These are phyloP conservation scores for Aramus guarauna DNA, from an alignment of 2,113 vertebrate species.

Conservation along the genomic window DNA sequence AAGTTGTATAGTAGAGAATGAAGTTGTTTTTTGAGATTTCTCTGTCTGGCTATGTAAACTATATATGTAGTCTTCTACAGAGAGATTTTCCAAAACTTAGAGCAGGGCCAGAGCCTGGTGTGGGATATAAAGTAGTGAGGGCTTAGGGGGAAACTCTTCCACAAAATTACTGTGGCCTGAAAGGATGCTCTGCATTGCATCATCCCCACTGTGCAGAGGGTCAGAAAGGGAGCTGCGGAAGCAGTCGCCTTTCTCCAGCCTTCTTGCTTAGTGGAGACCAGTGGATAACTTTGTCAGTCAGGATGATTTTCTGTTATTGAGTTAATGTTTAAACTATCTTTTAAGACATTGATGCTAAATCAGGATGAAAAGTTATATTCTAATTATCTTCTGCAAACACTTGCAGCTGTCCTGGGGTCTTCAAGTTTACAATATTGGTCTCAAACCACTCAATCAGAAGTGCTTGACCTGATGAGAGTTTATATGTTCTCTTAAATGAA, in stretches of 20 bases:
- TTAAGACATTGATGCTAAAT: not conserved
- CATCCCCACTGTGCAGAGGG: not conserved
- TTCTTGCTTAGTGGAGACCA: not conserved
- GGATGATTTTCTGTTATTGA: not conserved
- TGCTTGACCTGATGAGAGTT: not conserved
- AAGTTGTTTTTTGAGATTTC: not conserved
- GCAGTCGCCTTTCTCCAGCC: not conserved
- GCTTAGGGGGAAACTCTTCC: not conserved
- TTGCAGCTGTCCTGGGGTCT: not conserved
- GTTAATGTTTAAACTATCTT: not conserved
- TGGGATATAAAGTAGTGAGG: not conserved
- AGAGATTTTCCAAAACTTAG: not conserved
- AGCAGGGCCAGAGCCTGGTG: not conserved
- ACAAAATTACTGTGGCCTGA: not conserved
- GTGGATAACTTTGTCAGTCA: not conserved
- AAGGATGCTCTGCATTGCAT: not conserved
- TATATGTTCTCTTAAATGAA: not conserved
- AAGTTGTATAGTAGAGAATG: not conserved
- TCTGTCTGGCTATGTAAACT: not conserved
- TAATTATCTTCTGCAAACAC: not conserved
- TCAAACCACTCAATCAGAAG: not conserved
- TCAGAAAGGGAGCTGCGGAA: not conserved
- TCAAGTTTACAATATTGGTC: not conserved
- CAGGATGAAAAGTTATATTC: not conserved
- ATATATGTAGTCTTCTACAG: not conserved